Conservation (phyloP, 2,113 vertebrate genomes). For the Triplophysa tibetana region DNA sequence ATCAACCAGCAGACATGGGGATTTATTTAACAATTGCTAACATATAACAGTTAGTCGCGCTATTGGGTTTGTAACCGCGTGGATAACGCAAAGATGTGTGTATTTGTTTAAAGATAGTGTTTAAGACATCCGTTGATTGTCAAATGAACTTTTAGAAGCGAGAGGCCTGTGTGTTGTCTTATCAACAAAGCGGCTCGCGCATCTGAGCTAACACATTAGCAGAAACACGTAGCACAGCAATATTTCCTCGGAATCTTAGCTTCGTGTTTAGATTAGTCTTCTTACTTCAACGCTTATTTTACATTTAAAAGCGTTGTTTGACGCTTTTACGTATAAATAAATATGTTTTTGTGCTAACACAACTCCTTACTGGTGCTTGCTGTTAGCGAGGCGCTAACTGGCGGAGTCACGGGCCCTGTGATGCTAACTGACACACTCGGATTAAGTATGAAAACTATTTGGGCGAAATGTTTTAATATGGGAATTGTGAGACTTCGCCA, state of each 20-base stretch:
- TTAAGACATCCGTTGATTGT: neutral
- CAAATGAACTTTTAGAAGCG: constrained; percentile 30
- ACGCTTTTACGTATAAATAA: neutral
- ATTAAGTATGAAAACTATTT: constrained; percentile 35
- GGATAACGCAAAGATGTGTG: neutral
- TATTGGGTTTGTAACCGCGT: neutral
- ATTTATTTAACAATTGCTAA: constrained; percentile 41
- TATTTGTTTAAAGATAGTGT: neutral
- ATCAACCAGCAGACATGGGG: constrained; percentile 40
- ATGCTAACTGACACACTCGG: neutral
- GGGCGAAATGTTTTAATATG: neutral
- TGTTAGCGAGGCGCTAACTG: constrained; percentile 19
- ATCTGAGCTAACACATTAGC: neutral
- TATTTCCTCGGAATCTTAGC: neutral
- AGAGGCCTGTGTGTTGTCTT: constrained; percentile 43
- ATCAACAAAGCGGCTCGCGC: constrained; percentile 40
- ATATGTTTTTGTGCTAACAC: neutral
- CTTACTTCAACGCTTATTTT: neutral
- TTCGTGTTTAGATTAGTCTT: neutral
- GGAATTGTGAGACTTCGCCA: neutral
- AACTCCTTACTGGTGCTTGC: neutral
- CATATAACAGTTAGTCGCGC: neutral
- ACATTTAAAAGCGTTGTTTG: neutral
- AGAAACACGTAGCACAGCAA: neutral
- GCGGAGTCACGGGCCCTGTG: constrained; percentile 15